phyloP scores from a whole-genome alignment of 37 sponge, comb jelly and placozoan species.

The Theonella swinhoei region DNA sequence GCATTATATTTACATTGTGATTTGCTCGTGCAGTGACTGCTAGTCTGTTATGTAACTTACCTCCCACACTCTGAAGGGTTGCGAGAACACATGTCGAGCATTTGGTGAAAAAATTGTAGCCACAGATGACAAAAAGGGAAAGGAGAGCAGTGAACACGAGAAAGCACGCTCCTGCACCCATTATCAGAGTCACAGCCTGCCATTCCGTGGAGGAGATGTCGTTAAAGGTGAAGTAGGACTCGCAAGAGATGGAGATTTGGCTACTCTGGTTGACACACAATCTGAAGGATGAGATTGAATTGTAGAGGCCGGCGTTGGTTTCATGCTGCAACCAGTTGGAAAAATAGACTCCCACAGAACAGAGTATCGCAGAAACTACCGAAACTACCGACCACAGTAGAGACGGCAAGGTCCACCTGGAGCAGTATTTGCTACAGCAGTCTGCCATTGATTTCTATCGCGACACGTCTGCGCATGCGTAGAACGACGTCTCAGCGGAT shows the following conservation, averaged over 20 bases:
- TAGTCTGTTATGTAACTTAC: no score
- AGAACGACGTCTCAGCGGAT: no score
- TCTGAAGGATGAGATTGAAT: slow-evolving; percentile 71
- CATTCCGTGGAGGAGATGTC: slow-evolving; percentile 75
- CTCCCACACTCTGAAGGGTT: slow-evolving; percentile 54
- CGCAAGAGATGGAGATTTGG: slow-evolving; percentile 48
- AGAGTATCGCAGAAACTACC: slow-evolving; percentile 64
- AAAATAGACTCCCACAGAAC: slow-evolving; percentile 78
- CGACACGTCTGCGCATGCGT: background rate
- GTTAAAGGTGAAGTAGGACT: slow-evolving; percentile 63
- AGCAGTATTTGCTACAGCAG: slow-evolving; percentile 42
- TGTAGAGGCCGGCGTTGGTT: background rate
- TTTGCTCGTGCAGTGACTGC: no score
- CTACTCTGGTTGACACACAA: slow-evolving; percentile 51
- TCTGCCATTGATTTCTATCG: background rate
- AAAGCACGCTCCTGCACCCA: slow-evolving; percentile 79
- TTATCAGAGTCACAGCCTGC: slow-evolving; percentile 74
- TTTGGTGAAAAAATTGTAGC: slow-evolving; percentile 65
- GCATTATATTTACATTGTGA: no score
- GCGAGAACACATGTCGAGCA: slow-evolving; percentile 28
- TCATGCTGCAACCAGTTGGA: slow-evolving; percentile 77
- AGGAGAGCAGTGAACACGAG: slow-evolving; percentile 78
- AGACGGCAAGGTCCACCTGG: slow-evolving; percentile 70
- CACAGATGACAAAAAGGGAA: slow-evolving; percentile 72
- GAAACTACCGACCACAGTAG: slow-evolving; percentile 81